These are phyloP conservation scores for Tachysurus vachellii DNA, from an alignment of 2,113 vertebrate species.

Conservation along the genomic window DNA sequence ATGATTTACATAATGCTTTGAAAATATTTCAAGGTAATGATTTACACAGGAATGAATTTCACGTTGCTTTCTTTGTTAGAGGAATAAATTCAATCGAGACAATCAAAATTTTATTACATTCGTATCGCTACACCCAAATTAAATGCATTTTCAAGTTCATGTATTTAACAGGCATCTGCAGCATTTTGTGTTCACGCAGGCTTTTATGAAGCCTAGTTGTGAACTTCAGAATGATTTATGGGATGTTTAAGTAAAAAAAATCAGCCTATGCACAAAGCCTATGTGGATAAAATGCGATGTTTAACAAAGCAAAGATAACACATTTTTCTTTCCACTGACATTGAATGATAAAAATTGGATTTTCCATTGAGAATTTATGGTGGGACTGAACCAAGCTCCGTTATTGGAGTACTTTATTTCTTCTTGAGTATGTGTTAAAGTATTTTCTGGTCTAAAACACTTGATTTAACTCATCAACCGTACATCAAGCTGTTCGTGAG, in stretches of 20 bases:
- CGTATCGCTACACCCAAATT: neutral
- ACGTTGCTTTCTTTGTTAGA: neutral
- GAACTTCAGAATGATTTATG: slow-evolving; percentile 19
- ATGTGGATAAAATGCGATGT: neutral
- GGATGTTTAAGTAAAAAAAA: neutral
- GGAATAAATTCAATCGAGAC: neutral
- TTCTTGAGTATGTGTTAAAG: neutral
- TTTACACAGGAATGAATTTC: neutral
- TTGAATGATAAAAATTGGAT: neutral
- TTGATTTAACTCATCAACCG: neutral
- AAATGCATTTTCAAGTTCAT: neutral
- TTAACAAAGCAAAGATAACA: slow-evolving; percentile 5
- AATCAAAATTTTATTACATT: neutral
- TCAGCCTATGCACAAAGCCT: neutral
- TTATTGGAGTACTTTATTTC: neutral
- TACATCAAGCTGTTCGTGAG: neutral
- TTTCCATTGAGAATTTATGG: neutral
- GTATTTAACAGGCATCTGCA: neutral
- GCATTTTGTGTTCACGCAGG: neutral
- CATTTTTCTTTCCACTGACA: neutral
- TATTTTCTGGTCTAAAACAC: neutral
- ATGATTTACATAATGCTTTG: neutral
- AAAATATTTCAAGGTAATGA: neutral
- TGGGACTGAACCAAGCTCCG: neutral
- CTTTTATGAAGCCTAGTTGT: neutral